Conservation (phyloP, 2,888 invertebrate species). For the Opisthograptis luteolata region DNA sequence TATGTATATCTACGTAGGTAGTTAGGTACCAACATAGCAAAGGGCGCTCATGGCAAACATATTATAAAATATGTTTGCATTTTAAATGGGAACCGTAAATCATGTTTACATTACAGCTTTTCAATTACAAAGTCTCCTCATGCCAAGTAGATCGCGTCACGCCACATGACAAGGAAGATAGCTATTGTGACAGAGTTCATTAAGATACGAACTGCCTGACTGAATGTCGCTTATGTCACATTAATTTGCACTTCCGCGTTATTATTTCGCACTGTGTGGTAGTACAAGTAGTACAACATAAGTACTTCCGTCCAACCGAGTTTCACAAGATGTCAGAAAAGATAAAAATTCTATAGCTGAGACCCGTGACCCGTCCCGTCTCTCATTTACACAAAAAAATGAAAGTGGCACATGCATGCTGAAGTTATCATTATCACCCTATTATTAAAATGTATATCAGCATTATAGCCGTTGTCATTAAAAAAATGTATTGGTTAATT, state of each 20-base stretch:
- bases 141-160: constrained; percentile 29
- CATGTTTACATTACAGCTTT: constrained; percentile 63
- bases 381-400: too few species aligned
- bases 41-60: constrained; percentile 55
- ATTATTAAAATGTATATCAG: too few species aligned
- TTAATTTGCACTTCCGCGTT: background rate
- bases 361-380: too few species aligned
- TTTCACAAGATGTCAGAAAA: too few species aligned
- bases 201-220: constrained; percentile 1
- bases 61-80: constrained; percentile 53
- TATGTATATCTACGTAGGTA: background rate
- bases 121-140: constrained; percentile 55
- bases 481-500: too few species aligned
- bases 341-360: too few species aligned
- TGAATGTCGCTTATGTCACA: background rate
- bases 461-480: too few species aligned
- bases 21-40: constrained; percentile 41
- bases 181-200: constrained; percentile 6
- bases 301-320: too few species aligned
- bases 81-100: constrained; percentile 62
- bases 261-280: background rate
- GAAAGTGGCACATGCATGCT: too few species aligned
- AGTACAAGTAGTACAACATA: too few species aligned
- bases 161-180: background rate
- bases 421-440: too few species aligned